These are phyloP conservation scores for Pangasianodon gigas DNA, from an alignment of 2,113 vertebrate species.

Conservation along the genomic window DNA sequence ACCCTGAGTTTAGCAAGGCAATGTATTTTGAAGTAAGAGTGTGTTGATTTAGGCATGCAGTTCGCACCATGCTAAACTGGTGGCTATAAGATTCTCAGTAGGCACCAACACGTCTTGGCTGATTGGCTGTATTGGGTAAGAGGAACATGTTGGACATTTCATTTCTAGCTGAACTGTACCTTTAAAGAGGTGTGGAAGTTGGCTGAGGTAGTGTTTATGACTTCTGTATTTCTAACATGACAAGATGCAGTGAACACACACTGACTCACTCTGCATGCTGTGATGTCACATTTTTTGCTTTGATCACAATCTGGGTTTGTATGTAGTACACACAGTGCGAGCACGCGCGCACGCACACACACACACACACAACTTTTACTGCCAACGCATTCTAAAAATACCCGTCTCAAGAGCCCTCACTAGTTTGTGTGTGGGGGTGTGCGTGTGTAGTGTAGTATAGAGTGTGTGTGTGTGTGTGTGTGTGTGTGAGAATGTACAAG, in stretches of 20 bases:
- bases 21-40: neutral
- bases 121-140: neutral
- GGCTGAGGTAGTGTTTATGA: neutral
- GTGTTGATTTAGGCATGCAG: neutral
- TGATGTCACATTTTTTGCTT: constrained; percentile 55
- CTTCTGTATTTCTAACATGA: constrained; percentile 28
- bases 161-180: neutral
- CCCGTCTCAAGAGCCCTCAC: constrained; percentile 43
- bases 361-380: constrained; percentile 44
- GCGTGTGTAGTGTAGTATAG: neutral
- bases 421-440: constrained; percentile 29
- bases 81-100: neutral
- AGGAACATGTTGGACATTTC: neutral
- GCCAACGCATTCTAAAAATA: constrained; percentile 59
- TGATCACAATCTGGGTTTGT: constrained; percentile 54
- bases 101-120: neutral
- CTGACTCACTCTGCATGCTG: constrained; percentile 35
- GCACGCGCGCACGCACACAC: constrained; percentile 12
- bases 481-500: constrained; percentile 31
- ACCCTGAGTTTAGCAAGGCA: neutral
- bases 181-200: neutral
- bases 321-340: constrained; percentile 48
- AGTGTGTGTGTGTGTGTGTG: neutral
- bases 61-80: neutral
- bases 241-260: constrained; percentile 13